These are phyloP conservation scores for Drosophila lowei DNA, from an alignment of 1,140 invertebrate genomes.

Conservation along the genomic window DNA sequence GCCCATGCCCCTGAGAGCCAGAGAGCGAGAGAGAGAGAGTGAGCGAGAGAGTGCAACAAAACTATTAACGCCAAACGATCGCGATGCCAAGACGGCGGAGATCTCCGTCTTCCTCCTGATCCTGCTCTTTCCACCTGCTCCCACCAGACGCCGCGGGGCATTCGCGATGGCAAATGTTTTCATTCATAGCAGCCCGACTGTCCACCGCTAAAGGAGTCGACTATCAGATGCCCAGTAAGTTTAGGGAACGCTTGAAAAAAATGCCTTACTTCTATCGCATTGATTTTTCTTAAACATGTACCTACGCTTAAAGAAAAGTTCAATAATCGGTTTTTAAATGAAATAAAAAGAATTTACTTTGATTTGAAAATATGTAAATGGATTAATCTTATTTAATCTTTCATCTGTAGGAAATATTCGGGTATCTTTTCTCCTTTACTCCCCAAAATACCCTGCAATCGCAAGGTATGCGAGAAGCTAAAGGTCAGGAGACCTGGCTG, in stretches of 20 bases:
- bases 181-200: constrained; percentile 52
- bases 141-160: constrained; percentile 43
- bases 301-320: too few relatives aligned
- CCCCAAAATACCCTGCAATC: constrained; percentile 11
- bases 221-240: constrained; percentile 11
- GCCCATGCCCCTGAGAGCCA: constrained; percentile 31
- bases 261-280: too few relatives aligned
- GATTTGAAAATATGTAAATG: too few relatives aligned
- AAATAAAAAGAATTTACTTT: too few relatives aligned
- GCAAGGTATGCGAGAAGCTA: constrained; percentile 14
- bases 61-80: constrained; percentile 77
- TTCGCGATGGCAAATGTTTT: constrained; percentile 60
- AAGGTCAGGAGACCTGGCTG: constrained; percentile 52
- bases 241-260: too few relatives aligned
- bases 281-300: too few relatives aligned
- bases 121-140: constrained; percentile 68
- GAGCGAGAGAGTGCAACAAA: constrained; percentile 56
- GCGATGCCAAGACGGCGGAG: constrained; percentile 44
- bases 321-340: too few relatives aligned
- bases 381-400: too few relatives aligned
- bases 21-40: constrained; percentile 5
- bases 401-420: too few relatives aligned
- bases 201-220: constrained; percentile 13
- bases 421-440: too few relatives aligned
- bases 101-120: constrained; percentile 7